Evolutionary conservation across 2,888 invertebrate species (phyloP), one percentile per base, ranked within the genome.

Genomic region (Ectemnius continuus): DNA sequence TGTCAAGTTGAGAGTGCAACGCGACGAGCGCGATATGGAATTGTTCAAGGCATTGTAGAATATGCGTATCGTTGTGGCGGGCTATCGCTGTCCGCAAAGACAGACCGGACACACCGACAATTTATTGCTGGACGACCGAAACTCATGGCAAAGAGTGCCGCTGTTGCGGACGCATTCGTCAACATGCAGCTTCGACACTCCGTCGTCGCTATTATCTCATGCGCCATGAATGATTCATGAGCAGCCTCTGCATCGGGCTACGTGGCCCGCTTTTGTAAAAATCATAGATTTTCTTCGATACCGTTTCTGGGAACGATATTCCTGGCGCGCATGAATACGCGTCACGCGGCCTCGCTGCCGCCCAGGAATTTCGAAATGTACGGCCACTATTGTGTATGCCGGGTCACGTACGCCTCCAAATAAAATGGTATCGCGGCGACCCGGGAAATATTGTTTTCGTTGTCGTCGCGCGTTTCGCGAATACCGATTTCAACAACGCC

Each of bases 161-260:
- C 64, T 65, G 67, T 67, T 71, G 73, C 80, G 79, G 81, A 80
- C 78, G 76, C 79, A 79, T 83, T 84, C 83, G 84, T 85, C 84
- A 85, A 85, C 84, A 75, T 78, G 78, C 80, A 79, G 82, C 83
- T 85, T 81, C 67, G 81, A 72, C 72, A 52, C 36, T 52, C 52
- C 76, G 73, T 76, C 73, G 80, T 74, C 78, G 84, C 80, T 81
- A 85, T 86, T 86, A 86, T 86, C 85, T 85, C 84, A 79, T 81
- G 85, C 79, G 67, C 81, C 79, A 81, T 86, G 86, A 86, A 86
- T 86, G 85, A 86, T 86, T 85, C 85, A 86, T 85, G 84, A 82
- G 78, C 67, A 67, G 68, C 74, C 76, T 60, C 71, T 47, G 56
- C 58, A 67, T 48, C 47, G 72, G 23, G 77, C 36, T 83, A 83